Evolutionary conservation across 1,140 invertebrate species (phyloP).

Genomic region (Caerostris darwini): DNA sequence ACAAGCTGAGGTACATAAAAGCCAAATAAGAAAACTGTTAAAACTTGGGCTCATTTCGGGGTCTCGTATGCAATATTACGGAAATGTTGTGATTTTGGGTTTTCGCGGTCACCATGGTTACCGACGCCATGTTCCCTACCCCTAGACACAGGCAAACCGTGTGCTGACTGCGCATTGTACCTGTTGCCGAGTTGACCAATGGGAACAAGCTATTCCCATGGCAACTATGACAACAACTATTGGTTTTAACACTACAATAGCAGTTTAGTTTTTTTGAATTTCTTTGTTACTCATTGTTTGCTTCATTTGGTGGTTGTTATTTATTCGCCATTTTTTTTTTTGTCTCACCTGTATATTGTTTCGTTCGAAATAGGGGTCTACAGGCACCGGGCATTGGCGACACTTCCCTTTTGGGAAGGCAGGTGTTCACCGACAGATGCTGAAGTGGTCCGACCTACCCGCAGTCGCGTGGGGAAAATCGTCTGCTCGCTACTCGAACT

Average conservation of each 20-base stretch:
- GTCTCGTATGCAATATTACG: slow-evolving; percentile 13
- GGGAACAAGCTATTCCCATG: slow-evolving; percentile 63
- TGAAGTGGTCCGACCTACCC: not conserved
- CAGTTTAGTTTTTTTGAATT: slow-evolving; percentile 69
- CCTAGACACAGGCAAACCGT: slow-evolving; percentile 52
- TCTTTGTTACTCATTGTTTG: slow-evolving; percentile 75
- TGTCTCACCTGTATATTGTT: slow-evolving; percentile 68
- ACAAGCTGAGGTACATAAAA: not conserved
- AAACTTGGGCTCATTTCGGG: not conserved
- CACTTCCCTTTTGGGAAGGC: slow-evolving; percentile 42
- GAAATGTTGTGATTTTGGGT: slow-evolving; percentile 74
- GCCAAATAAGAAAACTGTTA: slow-evolving; percentile 2
- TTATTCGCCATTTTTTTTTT: slow-evolving; percentile 66
- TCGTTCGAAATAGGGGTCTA: slow-evolving; percentile 58
- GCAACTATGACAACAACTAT: slow-evolving; percentile 77
- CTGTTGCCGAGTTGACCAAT: slow-evolving; percentile 77
- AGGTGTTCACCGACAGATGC: slow-evolving; percentile 74
- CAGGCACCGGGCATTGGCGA: slow-evolving; percentile 33
- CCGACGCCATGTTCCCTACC: slow-evolving; percentile 60
- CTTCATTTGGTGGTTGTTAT: slow-evolving; percentile 72
- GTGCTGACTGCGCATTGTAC: slow-evolving; percentile 72
- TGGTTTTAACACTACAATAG: slow-evolving; percentile 65
- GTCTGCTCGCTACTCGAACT: slow-evolving; percentile 53
- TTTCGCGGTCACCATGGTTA: slow-evolving; percentile 54
- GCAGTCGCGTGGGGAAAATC: slow-evolving; percentile 41